Evolutionary conservation across 2,888 invertebrate species (phyloP), one percentile per base, ranked within the genome.

Genomic region (Desoria tigrina): DNA sequence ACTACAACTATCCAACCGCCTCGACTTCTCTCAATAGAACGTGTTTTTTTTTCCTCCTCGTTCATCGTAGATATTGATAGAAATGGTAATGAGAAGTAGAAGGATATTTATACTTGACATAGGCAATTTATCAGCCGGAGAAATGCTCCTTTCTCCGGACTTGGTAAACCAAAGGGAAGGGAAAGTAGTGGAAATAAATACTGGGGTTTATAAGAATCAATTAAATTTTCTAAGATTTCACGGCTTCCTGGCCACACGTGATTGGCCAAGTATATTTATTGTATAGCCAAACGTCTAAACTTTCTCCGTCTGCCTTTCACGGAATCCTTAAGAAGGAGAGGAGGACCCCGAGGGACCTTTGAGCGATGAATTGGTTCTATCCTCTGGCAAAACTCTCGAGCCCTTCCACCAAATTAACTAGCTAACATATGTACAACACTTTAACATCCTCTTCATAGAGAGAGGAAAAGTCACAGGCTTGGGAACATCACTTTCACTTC

Each of bases 71-170:
- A 57, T 57, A 42, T 57, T 57, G 57, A 57, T 57, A 16, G 11
- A 39, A 37, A 57, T 57, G 57, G 57, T 57, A 57, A 57, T 57
- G 42, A 39, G 57, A 24, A 7, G 42, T n/a, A n/a, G 28, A n/a
- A 28, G 39, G 42, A 57, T 57, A 57, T 57, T 57, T 57, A 57
- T 57, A 24, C 42, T 39, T 55, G 55, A 55, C 55, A 28, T 55
- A 26, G 55, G 55, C n/a, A n/a, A 28, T 55, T 28, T 55, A 55
- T 55, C 51, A 51, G 6, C 11, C 32, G 6, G 32, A n/a, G 32
- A 32, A 32, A 32, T 32, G 32, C 32, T 32, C 11, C 32, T 32
- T 32, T 32, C 11, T 32, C 32, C 11, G 6, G 11, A 32, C 32
- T 32, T 11, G 6, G 32, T 7, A 54, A 26, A 54, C 54, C 54